Conservation (phyloP, 35 echinoderm and acorn worm genomes). For the Apostichopus californicus region DNA sequence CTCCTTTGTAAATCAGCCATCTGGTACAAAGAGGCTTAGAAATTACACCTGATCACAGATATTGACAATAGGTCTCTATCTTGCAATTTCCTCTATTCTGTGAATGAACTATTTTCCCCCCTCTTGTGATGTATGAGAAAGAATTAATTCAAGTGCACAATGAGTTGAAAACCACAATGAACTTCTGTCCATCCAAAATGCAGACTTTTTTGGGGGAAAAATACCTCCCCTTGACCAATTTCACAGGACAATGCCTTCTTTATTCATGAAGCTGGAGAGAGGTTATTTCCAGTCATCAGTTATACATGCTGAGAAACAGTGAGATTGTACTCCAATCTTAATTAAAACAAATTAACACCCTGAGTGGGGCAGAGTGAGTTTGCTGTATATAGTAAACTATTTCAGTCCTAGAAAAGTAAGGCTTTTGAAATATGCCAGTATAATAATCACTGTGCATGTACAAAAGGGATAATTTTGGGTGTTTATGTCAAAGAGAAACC, state of each 20-base stretch:
- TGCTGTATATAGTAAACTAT: too few relatives aligned
- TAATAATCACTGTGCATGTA: too few relatives aligned
- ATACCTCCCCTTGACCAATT: conserved; percentile 30
- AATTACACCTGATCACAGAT: neutral
- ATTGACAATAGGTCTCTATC: neutral
- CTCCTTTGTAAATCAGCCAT: neutral
- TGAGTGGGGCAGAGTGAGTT: neutral
- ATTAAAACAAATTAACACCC: neutral
- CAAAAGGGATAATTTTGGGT: too few relatives aligned
- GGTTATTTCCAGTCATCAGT: conserved; percentile 13
- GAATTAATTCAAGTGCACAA: neutral
- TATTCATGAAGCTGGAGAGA: neutral
- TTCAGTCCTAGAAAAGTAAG: too few relatives aligned
- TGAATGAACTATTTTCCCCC: neutral
- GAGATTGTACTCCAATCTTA: neutral
- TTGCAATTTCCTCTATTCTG: neutral
- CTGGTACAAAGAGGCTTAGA: neutral
- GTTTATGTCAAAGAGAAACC: too few relatives aligned
- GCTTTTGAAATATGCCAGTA: too few relatives aligned
- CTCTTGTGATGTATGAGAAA: neutral
- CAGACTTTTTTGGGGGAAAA: neutral
- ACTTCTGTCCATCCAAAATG: neutral
- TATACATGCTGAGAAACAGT: neutral
- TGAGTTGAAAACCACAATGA: neutral
- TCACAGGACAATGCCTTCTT: conserved; percentile 13